phyloP scores from a whole-genome alignment of 1,140 invertebrate species.

The Drosophila grimshawi region DNA sequence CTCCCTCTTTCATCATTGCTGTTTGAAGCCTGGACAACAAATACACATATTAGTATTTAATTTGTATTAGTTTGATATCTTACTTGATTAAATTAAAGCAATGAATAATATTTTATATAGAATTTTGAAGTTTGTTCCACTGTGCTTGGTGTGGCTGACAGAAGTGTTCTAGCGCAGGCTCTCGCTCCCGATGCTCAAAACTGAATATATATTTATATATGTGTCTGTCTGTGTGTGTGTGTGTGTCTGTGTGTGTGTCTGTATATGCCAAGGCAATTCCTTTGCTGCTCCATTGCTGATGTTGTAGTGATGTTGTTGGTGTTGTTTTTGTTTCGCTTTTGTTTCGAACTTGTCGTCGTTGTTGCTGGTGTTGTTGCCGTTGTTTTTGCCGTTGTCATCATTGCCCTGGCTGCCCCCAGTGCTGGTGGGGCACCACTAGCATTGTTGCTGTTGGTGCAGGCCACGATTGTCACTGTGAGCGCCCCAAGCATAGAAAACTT shows the following conservation, averaged over 20 bases:
- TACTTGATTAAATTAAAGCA: neutral
- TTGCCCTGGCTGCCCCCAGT: conserved; percentile 68
- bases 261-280: conserved; percentile 45
- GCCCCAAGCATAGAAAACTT: conserved; percentile 80
- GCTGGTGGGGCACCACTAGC: conserved; percentile 29
- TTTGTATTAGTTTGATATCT: no score
- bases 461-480: conserved; percentile 79
- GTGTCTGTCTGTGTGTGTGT: neutral
- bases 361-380: conserved; percentile 64
- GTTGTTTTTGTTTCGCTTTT: conserved; percentile 76
- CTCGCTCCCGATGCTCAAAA: conserved; percentile 55
- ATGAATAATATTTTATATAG: neutral
- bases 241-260: conserved; percentile 11
- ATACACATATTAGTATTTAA: no score
- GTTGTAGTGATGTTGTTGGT: conserved; percentile 56
- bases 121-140: conserved; percentile 24
- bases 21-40: no score
- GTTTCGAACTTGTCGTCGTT: conserved; percentile 73
- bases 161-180: conserved; percentile 46
- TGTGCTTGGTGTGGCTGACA: conserved; percentile 44
- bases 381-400: conserved; percentile 62
- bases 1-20: no score
- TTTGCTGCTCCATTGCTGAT: conserved; percentile 46
- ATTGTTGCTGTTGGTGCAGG: conserved; percentile 67
- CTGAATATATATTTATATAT: conserved; percentile 43